Evolutionary conservation across 2,888 invertebrate genomes (phyloP).

Genomic region (Petrophora chlorosata): DNA sequence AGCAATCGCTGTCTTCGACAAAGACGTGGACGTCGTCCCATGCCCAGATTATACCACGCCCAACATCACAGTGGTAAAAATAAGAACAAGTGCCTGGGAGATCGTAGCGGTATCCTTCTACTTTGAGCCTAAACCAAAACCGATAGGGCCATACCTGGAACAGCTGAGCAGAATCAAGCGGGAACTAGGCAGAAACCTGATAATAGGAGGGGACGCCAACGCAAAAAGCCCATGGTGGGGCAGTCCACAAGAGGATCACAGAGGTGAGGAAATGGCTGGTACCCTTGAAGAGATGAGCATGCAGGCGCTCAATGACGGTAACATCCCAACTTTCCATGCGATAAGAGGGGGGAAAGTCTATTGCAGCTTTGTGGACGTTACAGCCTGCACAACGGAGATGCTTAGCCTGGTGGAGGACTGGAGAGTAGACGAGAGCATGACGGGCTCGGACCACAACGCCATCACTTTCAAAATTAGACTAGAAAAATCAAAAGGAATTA

Average conservation of each 20-base stretch:
- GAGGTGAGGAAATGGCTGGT: neutral
- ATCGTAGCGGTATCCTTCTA: neutral
- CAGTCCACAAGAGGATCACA: neutral
- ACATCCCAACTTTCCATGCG: slow-evolving; percentile 36
- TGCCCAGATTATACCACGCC: slow-evolving; percentile 6
- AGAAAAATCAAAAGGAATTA: neutral
- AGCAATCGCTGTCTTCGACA: slow-evolving; percentile 7
- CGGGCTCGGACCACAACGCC: too few relatives aligned
- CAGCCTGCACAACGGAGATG: slow-evolving; percentile 1
- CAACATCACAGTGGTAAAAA: neutral
- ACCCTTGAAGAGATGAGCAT: neutral
- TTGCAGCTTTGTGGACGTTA: neutral
- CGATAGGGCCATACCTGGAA: too few relatives aligned
- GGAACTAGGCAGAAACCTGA: neutral
- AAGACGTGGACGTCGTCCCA: slow-evolving; percentile 18
- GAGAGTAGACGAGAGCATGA: slow-evolving; percentile 19
- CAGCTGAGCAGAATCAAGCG: slow-evolving; percentile 5
- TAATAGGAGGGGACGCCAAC: neutral
- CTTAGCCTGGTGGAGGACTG: slow-evolving; percentile 21
- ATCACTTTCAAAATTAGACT: too few relatives aligned
- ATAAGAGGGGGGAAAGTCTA: slow-evolving; percentile 28
- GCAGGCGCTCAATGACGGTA: neutral
- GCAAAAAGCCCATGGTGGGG: neutral
- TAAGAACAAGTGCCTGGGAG: neutral
- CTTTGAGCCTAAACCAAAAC: neutral